phyloP scores from a whole-genome alignment of 2,888 invertebrate genomes.

The Catocala nupta region DNA sequence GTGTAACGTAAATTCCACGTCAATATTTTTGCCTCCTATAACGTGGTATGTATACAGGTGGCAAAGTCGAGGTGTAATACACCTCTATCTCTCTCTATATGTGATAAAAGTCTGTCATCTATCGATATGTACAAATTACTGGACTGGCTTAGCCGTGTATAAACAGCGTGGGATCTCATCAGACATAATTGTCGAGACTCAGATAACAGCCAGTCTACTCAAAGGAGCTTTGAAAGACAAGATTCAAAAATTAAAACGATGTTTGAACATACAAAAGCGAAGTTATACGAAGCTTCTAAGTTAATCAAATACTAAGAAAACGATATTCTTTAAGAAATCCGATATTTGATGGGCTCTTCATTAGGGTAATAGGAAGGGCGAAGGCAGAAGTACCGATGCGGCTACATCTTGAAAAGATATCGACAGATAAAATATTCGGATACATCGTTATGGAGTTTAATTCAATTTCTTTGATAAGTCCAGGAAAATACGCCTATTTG shows the following conservation, averaged over 20 bases:
- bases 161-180: too few relatives aligned
- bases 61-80: too few relatives aligned
- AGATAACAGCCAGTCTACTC: neutral
- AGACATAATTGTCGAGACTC: too few relatives aligned
- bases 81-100: too few relatives aligned
- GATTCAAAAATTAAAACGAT: constrained; percentile 25
- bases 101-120: too few relatives aligned
- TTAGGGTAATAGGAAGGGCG: constrained; percentile 18
- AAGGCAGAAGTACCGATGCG: constrained; percentile 33
- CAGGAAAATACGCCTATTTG: neutral
- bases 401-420: neutral
- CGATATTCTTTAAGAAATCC: constrained; percentile 40
- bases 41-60: too few relatives aligned
- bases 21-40: too few relatives aligned
- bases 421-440: neutral
- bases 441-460: neutral
- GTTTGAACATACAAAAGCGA: constrained; percentile 35
- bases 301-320: constrained; percentile 42
- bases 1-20: too few relatives aligned
- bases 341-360: constrained; percentile 44
- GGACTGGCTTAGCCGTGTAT: too few relatives aligned
- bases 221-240: constrained; percentile 20
- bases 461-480: neutral
- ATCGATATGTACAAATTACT: too few relatives aligned
- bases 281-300: constrained; percentile 15